A percentile compares a stretch with the other conserved stretches of the same genome.
phyloP scores from a whole-genome alignment of 2,888 invertebrate species.

The Coleophora deauratella region DNA sequence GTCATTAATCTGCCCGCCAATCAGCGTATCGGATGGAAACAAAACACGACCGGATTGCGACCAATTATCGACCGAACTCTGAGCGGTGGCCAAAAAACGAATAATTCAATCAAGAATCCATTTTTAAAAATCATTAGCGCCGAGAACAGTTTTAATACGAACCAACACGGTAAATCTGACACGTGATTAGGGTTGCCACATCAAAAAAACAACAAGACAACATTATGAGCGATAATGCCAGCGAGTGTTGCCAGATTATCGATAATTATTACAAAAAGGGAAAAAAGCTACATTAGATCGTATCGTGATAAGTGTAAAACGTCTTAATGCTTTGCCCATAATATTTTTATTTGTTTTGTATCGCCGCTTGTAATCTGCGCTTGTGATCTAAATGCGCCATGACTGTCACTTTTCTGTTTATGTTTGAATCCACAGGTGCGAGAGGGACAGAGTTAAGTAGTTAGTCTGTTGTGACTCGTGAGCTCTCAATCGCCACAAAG shows the following conservation, averaged over 20 bases:
- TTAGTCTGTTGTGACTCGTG: conserved; percentile 48
- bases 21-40: conserved; percentile 14
- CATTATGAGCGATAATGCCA: conserved; percentile 52
- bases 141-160: conserved; percentile 41
- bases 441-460: conserved; percentile 31
- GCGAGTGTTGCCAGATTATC: conserved; percentile 71
- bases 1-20: conserved; percentile 31
- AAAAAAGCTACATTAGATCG: conserved; percentile 44
- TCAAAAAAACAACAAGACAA: conserved; percentile 54
- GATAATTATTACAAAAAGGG: conserved; percentile 68
- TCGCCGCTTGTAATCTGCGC: conserved; percentile 39
- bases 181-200: conserved; percentile 69
- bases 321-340: conserved; percentile 66
- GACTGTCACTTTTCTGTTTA: conserved; percentile 25
- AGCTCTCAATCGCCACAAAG: conserved; percentile 48
- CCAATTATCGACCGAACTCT: conserved; percentile 27
- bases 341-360: conserved; percentile 69
- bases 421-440: conserved; percentile 16
- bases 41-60: conserved; percentile 30
- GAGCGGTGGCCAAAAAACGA: conserved; percentile 26
- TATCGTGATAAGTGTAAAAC: conserved; percentile 62
- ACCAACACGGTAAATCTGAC: conserved; percentile 65
- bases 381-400: conserved; percentile 51
- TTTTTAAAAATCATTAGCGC: conserved; percentile 55
- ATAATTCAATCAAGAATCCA: conserved; percentile 49